Percentiles rank a stretch among this genome's conserved stretches.
phyloP scores from a whole-genome alignment of 2,797 vertebrate genomes.

The Limnodromus scolopaceus region DNA sequence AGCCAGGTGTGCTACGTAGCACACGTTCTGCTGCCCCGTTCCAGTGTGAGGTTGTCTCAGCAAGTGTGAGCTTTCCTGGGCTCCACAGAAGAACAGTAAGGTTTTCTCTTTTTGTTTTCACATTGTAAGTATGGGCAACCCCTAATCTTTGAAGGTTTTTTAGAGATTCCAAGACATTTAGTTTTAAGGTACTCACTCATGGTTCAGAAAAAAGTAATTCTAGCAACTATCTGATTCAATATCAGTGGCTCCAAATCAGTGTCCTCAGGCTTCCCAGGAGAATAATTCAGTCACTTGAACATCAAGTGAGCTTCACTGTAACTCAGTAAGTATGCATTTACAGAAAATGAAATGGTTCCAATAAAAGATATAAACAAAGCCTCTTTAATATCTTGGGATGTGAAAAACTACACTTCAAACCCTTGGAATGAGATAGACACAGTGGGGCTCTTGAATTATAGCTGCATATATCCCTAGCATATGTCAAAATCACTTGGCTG shows the following conservation, averaged over 20 bases:
- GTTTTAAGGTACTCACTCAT: background rate
- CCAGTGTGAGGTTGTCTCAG: background rate
- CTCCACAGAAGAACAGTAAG: background rate
- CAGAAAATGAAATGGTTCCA: background rate
- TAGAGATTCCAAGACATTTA: background rate
- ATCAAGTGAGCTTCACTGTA: background rate
- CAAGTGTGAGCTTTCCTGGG: background rate
- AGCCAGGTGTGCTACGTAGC: background rate
- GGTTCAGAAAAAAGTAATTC: background rate
- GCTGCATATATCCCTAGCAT: background rate
- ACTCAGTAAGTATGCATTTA: background rate
- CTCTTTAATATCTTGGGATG: background rate
- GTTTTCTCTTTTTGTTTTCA: background rate
- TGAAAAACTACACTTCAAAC: constrained; percentile 4
- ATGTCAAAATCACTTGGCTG: constrained; percentile 25
- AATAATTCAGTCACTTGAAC: background rate
- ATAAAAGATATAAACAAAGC: background rate
- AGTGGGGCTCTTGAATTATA: constrained; percentile 8
- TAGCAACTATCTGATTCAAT: background rate
- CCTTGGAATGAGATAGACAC: background rate
- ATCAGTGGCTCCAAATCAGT: background rate
- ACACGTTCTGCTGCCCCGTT: background rate
- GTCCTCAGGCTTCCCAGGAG: background rate
- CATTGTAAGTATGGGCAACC: background rate
- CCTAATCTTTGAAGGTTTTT: background rate